phyloP scores from a whole-genome alignment of 2,888 invertebrate genomes.

The Spatulosminthurus flaviceps region DNA sequence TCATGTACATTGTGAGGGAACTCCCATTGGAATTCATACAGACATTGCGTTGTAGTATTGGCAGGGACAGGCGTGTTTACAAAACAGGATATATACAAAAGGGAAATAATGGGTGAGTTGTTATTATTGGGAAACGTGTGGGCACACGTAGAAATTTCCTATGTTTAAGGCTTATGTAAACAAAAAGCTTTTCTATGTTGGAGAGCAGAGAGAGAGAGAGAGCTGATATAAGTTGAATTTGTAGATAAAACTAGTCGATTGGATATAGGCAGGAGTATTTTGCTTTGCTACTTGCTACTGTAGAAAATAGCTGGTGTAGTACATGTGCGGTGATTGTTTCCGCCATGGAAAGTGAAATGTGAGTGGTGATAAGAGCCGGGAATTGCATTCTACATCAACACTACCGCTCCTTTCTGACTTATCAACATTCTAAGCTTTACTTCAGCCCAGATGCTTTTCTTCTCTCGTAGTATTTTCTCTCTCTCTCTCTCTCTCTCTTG shows the following conservation, averaged over 20 bases:
- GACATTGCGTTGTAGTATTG: background rate
- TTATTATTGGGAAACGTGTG: background rate
- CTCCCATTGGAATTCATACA: background rate
- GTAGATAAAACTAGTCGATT: no score
- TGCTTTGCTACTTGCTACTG: no score
- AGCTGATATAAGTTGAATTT: no score
- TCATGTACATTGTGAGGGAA: background rate
- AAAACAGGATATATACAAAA: background rate
- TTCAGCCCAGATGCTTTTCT: background rate
- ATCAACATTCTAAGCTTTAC: no score
- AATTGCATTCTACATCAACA: no score
- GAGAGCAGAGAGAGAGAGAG: no score
- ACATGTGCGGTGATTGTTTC: conserved; percentile 49
- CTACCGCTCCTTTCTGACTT: no score
- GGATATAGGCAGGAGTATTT: background rate
- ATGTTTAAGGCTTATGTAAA: no score
- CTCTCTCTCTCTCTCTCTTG: no score
- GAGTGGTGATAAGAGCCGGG: background rate
- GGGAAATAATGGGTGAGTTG: background rate
- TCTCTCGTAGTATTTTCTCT: background rate
- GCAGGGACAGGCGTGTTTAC: background rate
- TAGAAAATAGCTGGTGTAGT: conserved; percentile 23
- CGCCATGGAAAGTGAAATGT: conserved; percentile 51
- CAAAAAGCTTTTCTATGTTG: no score
- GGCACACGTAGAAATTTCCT: background rate